Percentiles rank a stretch among this genome's conserved stretches.
These are phyloP conservation scores for Agrenia bidenticulata DNA, from an alignment of 2,888 invertebrate genomes.

Conservation along the genomic window DNA sequence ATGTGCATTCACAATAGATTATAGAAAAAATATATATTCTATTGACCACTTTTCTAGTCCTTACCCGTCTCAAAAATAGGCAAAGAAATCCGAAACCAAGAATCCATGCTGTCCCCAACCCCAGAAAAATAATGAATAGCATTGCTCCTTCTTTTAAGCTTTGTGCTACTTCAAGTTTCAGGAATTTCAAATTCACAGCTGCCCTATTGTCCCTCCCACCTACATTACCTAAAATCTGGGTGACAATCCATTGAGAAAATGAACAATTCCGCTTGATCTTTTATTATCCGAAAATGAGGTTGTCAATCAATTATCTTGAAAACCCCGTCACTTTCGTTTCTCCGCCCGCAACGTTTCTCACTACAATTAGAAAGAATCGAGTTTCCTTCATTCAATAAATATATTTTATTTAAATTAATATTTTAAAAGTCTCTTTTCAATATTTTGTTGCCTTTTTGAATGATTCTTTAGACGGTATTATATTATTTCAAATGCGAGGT, in stretches of 20 bases:
- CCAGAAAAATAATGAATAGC: conserved; percentile 4
- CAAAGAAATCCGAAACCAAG: conserved; percentile 7
- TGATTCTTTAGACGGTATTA: too few relatives aligned
- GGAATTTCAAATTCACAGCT: background rate
- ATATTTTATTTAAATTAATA: too few relatives aligned
- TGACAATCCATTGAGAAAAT: too few relatives aligned
- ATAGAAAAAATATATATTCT: too few relatives aligned
- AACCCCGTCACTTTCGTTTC: background rate
- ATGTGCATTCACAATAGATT: too few relatives aligned
- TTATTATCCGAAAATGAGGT: background rate
- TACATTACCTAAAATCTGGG: background rate
- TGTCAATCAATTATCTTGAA: background rate
- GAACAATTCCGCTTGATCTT: background rate
- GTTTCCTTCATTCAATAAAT: too few relatives aligned
- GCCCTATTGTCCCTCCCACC: conserved; percentile 1
- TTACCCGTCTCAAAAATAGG: conserved; percentile 15
- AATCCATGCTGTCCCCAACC: conserved; percentile 2
- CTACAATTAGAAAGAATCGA: too few relatives aligned
- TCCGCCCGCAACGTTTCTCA: background rate
- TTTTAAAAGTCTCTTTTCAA: too few relatives aligned
- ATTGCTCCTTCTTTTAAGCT: background rate
- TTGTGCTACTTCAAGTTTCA: background rate
- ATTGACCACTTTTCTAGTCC: background rate
- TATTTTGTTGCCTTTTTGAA: too few relatives aligned
- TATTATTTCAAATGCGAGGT: too few relatives aligned